Conservation (phyloP, 1,140 invertebrate species). For the Brachystomella parvula region DNA sequence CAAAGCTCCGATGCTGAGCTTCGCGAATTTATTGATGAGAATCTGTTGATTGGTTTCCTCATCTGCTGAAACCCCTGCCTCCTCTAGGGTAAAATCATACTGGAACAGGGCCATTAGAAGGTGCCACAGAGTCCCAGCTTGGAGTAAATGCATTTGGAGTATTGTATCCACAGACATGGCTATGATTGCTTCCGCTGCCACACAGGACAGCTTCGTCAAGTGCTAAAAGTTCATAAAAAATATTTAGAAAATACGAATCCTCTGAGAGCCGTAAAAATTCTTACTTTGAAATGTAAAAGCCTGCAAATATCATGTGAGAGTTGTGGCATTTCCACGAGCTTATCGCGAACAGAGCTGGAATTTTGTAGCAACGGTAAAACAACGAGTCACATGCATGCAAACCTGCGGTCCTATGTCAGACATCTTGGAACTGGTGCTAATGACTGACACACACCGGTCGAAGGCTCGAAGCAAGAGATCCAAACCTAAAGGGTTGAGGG, state of each 20-base stretch:
- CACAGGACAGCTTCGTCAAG: conserved; percentile 66
- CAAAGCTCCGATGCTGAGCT: conserved; percentile 74
- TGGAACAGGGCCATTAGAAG: conserved; percentile 82
- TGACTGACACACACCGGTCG: conserved; percentile 78
- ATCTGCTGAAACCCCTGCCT: conserved; percentile 81
- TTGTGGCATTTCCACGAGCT: conserved; percentile 75
- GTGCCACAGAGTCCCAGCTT: conserved; percentile 88
- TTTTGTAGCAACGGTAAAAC: conserved; percentile 88
- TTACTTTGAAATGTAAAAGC: conserved; percentile 82
- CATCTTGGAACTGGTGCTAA: conserved; percentile 67
- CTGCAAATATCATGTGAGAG: conserved; percentile 81
- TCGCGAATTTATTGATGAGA: conserved; percentile 82
- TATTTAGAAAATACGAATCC: not conserved
- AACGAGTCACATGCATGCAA: conserved; percentile 81
- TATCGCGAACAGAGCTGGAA: conserved; percentile 83
- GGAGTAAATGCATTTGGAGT: conserved; percentile 81
- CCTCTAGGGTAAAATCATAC: conserved; percentile 96
- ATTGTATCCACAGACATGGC: conserved; percentile 71
- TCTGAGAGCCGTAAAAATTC: conserved; percentile 23
- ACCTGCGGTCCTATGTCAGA: conserved; percentile 83
- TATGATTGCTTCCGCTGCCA: conserved; percentile 75
- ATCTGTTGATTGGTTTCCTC: conserved; percentile 77
- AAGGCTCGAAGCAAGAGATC: conserved; percentile 78
- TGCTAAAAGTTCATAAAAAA: conserved; percentile 49
- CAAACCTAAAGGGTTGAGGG: conserved; percentile 21